A percentile compares a stretch with the other conserved stretches of the same genome.
Conservation (phyloP, 2,113 vertebrate genomes). For the Helogale parvula region DNA sequence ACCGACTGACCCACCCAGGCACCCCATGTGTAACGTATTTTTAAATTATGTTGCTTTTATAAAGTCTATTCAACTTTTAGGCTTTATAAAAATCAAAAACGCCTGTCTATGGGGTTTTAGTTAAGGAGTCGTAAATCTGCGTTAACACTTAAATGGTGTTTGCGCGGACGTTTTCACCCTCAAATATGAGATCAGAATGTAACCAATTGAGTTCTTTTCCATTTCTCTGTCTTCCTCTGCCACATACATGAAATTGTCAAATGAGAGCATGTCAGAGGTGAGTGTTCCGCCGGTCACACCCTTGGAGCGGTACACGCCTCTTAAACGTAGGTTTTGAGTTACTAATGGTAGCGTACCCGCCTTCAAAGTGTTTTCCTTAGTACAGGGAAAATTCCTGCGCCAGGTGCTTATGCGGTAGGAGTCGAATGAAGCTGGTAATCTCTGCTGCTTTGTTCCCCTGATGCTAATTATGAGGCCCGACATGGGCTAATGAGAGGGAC, state of each 20-base stretch:
- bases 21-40: background rate
- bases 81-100: background rate
- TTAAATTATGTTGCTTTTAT: background rate
- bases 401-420: slow-evolving; percentile 2
- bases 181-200: background rate
- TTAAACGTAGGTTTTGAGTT: background rate
- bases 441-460: background rate
- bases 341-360: background rate
- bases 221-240: background rate
- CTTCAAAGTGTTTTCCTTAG: background rate
- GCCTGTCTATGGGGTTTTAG: background rate
- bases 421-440: background rate
- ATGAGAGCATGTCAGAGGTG: background rate
- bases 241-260: background rate
- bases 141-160: background rate
- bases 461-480: background rate
- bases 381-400: background rate
- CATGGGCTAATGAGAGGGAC: background rate
- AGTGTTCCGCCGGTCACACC: background rate
- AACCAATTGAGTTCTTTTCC: background rate
- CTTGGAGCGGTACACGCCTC: background rate
- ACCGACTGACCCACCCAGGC: too few species aligned
- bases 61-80: background rate
- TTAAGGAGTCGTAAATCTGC: background rate
- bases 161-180: background rate